Evolutionary conservation across 2,797 vertebrate species (phyloP).

Genomic region (Pygocentrus nattereri): DNA sequence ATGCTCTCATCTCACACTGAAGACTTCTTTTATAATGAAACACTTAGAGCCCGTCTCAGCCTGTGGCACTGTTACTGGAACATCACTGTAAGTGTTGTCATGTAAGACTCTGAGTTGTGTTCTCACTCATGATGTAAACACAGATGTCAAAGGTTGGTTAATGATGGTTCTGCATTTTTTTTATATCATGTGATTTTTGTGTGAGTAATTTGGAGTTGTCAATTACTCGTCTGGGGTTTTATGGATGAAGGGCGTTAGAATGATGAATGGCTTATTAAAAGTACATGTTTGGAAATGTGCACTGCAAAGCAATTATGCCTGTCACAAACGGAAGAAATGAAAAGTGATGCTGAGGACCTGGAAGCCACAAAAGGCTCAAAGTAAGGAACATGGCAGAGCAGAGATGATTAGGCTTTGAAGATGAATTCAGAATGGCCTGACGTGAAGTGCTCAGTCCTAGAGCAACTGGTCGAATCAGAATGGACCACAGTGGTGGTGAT

Average conservation of each 20-base stretch:
- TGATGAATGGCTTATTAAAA: constrained; percentile 18
- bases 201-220: background rate
- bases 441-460: too few species aligned
- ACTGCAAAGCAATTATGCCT: background rate
- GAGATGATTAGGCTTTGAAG: too few species aligned
- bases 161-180: constrained; percentile 14
- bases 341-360: background rate
- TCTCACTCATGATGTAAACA: background rate
- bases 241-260: background rate
- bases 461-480: too few species aligned
- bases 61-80: constrained; percentile 12
- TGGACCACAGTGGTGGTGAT: too few species aligned
- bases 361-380: background rate
- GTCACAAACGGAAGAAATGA: background rate
- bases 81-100: constrained; percentile 14
- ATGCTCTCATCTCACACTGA: constrained; percentile 20
- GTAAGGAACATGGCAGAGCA: too few species aligned
- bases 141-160: background rate
- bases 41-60: constrained; percentile 1
- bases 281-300: background rate
- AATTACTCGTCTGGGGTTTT: background rate
- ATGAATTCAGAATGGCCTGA: too few species aligned
- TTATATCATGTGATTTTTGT: background rate
- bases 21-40: constrained; percentile 22
- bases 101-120: constrained; percentile 10